Evolutionary conservation across 2,888 invertebrate genomes (phyloP), one percentile per base, ranked within the genome.

Genomic region (Pinctada fucata): DNA sequence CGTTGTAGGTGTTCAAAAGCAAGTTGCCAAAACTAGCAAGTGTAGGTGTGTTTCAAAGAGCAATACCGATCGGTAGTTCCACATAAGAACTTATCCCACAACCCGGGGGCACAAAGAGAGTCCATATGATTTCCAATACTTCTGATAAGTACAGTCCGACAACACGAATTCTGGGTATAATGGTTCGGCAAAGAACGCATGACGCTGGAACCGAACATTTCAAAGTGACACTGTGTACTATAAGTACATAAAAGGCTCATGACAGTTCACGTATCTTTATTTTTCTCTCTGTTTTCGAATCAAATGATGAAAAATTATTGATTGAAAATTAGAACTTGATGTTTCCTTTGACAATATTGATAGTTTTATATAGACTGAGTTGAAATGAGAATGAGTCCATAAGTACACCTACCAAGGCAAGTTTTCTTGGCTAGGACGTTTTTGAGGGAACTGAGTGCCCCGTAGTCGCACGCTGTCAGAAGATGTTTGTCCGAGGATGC

Each of bases 91-190:
- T 64, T 49, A 75, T 76, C 64, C 64, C 73, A 68, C 79, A 76
- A 6, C 79, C 88, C 16, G 68, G 66, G 2, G 90, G 91, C 45
- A 86, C 86, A 80, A 86, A 91, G 10, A 90, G 81, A 31, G 90
- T 88, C 84, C 90, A 91, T n/a, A 88, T 73, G 3, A 91, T 77
- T 78, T 91, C 91, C 77, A 91, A 47, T 47, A 85, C 87, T 72
- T 91, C 90, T 50, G 79, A 63, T 73, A 83, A 81, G 69, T 84
- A 84, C 16, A 90, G 72, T 0, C 88, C 88, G 16, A 81, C 72
- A 64, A 79, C 72, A 67, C 83, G 80, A n/a, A 87, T 81, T 16
- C 87, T 72, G 2, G 87, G 87, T 10, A 85, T 67, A 13, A 85
- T 79, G 74, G 82, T 79, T 50, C 84, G 85, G 72, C 87, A 87